A percentile compares a stretch with the other conserved stretches of the same genome.
Evolutionary conservation across 53 echinoderm and acorn worm species (phyloP).

Genomic region (Glandiceps talaboti): DNA sequence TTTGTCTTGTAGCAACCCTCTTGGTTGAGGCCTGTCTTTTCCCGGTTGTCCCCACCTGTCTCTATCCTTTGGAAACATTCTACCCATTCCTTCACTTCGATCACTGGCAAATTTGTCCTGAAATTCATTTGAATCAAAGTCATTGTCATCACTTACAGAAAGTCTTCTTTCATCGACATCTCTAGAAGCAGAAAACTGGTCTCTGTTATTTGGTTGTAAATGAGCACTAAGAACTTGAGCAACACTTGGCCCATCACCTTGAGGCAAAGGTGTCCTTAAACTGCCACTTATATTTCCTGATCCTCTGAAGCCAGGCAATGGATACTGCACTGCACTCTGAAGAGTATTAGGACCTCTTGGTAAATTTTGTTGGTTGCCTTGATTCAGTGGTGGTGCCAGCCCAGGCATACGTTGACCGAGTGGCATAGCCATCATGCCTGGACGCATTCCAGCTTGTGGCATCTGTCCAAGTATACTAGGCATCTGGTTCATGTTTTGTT

Average conservation of each 20-base stretch:
- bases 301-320: background rate
- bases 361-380: background rate
- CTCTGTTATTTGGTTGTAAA: background rate
- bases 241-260: background rate
- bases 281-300: background rate
- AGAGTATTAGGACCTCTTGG: conserved; percentile 2
- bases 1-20: background rate
- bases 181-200: background rate
- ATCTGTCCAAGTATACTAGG: conserved; percentile 9
- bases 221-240: background rate
- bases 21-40: background rate
- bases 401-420: background rate
- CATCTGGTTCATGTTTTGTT: background rate
- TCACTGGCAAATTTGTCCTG: background rate
- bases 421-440: background rate
- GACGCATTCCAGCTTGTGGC: conserved; percentile 9
- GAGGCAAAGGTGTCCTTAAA: background rate
- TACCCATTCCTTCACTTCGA: background rate
- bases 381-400: background rate
- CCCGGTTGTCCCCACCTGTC: background rate
- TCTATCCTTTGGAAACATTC: background rate
- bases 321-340: background rate
- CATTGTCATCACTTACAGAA: background rate
- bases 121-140: background rate
- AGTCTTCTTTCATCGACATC: background rate